Evolutionary conservation across 2,797 vertebrate genomes (phyloP), one percentile per base, ranked within the genome.

Genomic region (Pyrocephalus nanus): DNA sequence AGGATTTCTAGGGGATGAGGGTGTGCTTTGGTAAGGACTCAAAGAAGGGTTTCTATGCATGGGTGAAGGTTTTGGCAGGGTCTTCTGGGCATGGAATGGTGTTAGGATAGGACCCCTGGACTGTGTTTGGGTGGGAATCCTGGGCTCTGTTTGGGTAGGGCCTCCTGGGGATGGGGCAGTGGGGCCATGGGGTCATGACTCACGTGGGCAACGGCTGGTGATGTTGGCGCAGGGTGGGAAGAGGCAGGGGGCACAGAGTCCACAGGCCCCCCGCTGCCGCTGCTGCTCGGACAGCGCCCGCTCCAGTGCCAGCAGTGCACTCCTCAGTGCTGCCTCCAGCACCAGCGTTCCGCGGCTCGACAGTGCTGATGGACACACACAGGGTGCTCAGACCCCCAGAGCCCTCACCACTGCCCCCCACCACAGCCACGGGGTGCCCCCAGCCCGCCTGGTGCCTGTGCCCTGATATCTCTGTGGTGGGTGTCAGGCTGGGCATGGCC

Each of bases 321-420:
- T 98, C 40, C 98, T 98, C 98, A 99, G 97, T 5, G 99, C 99
- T 0, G 98, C 98, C 97, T 99, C 99, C 76, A 99, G 90, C 57
- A 99, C 98, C 94, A 99, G 97, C 0, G 99, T 99, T 26, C 99
- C 99, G 8, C 98, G 98, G 86, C 98, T 98, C 0, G 99, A 99
- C 80, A 99, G 96, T 2, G 98, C 99, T 99, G 97, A 54, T 75
- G 27, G 60, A 55, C 55, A 88, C 54, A 32, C 34, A 32, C 38
- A 67, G 9, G 27, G 34, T 2, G 3, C 26, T 95, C 61, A 91
- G 74, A 64, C 1, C 47, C 50, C 27, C 1, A 0, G 11, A 29
- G 9, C 6, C 8, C 45, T 25, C 74, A n/a, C 5, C 8, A 2
- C 29, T 38, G 47, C 13, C 34, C 18, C 50, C 53, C 29, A 48